These are phyloP conservation scores for Pseudolycoriella hygida DNA, from an alignment of 2,888 invertebrate genomes.

Conservation along the genomic window DNA sequence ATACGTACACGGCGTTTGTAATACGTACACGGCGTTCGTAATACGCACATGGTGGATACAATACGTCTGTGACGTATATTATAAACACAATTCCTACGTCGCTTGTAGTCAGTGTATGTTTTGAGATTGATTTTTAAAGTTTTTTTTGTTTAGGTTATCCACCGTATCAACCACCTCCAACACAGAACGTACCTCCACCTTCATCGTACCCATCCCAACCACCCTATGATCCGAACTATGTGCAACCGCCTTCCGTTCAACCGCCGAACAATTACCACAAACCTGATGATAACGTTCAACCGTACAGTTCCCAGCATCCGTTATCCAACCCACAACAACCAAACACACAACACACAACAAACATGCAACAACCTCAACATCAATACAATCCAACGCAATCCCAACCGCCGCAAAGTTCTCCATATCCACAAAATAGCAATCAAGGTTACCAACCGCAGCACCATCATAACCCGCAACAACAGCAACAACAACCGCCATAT, in stretches of 20 bases:
- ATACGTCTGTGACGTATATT: too few relatives aligned
- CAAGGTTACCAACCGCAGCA: neutral
- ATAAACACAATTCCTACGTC: too few relatives aligned
- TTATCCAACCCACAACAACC: neutral
- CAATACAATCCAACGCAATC: neutral
- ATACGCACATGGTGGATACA: too few relatives aligned
- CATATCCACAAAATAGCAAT: neutral
- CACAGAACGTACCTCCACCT: neutral
- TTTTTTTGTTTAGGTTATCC: neutral
- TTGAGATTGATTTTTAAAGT: neutral
- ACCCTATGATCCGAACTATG: neutral
- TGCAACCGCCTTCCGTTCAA: too few relatives aligned
- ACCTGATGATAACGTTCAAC: conserved; percentile 3
- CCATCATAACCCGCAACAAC: neutral
- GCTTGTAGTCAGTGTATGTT: too few relatives aligned
- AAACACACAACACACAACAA: neutral
- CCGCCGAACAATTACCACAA: conserved; percentile 6
- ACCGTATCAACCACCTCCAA: neutral
- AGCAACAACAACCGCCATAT: neutral
- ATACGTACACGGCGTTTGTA: too few relatives aligned
- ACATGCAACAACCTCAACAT: neutral
- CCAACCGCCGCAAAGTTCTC: neutral
- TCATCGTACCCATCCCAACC: neutral
- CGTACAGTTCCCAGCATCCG: neutral
- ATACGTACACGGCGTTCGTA: too few relatives aligned